phyloP scores from a whole-genome alignment of 2,797 vertebrate species.

The Xenentodon cancila region DNA sequence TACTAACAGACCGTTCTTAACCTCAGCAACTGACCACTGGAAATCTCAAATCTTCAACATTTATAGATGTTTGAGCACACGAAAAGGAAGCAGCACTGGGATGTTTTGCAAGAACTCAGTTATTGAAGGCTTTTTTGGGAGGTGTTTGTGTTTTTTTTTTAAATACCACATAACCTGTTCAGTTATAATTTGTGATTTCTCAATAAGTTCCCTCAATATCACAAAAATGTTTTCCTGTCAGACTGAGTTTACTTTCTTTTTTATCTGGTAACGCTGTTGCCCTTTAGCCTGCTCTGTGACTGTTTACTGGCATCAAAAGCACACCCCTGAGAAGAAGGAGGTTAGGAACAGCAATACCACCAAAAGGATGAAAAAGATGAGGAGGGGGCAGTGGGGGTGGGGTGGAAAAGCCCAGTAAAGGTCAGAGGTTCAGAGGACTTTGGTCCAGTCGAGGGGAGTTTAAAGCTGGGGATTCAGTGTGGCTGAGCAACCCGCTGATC shows the following conservation, averaged over 20 bases:
- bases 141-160: too few relatives aligned
- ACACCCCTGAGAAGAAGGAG: conserved; percentile 17
- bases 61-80: too few relatives aligned
- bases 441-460: conserved; percentile 50
- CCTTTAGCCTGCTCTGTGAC: conserved; percentile 38
- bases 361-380: conserved; percentile 47
- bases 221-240: conserved; percentile 13
- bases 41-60: too few relatives aligned
- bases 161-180: not conserved
- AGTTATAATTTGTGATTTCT: not conserved
- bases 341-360: conserved; percentile 40
- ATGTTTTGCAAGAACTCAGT: too few relatives aligned
- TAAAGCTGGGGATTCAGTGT: conserved; percentile 70
- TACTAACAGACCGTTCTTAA: too few relatives aligned
- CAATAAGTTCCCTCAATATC: not conserved
- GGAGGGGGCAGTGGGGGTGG: conserved; percentile 37
- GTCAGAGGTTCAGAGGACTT: conserved; percentile 63
- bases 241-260: conserved; percentile 36
- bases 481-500: conserved; percentile 71
- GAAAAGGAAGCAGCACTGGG: too few relatives aligned
- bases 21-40: too few relatives aligned
- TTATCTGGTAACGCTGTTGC: conserved; percentile 34
- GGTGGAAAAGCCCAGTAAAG: conserved; percentile 48
- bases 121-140: too few relatives aligned
- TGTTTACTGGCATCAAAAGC: conserved; percentile 50